These are phyloP conservation scores for Aspidapion aeneum DNA, from an alignment of 2,888 invertebrate species.

Conservation along the genomic window DNA sequence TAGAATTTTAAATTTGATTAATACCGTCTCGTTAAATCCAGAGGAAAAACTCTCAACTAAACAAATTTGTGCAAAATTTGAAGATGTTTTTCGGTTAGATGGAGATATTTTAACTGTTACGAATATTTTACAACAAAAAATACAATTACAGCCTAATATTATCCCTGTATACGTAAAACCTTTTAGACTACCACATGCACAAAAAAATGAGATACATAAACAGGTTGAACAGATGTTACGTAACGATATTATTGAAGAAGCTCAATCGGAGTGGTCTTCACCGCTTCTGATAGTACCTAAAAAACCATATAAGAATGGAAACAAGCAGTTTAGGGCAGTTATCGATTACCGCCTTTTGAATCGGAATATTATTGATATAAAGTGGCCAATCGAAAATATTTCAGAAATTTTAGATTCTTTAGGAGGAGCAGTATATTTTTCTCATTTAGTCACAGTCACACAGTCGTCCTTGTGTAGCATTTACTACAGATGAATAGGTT, in stretches of 20 bases:
- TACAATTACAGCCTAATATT: slow-evolving; percentile 19
- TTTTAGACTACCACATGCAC: slow-evolving; percentile 27
- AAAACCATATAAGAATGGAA: slow-evolving; percentile 22
- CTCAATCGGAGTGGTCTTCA: slow-evolving; percentile 25
- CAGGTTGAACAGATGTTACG: slow-evolving; percentile 27
- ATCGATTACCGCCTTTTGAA: slow-evolving; percentile 25
- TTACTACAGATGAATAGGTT: slow-evolving; percentile 30
- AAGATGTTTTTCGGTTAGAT: slow-evolving; percentile 25
- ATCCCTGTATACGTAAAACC: slow-evolving; percentile 27
- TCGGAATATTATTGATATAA: slow-evolving; percentile 14
- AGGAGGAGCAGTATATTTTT: slow-evolving; percentile 30
- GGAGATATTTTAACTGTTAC: slow-evolving; percentile 26
- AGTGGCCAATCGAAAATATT: slow-evolving; percentile 27
- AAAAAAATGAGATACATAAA: slow-evolving; percentile 27
- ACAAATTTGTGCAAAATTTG: slow-evolving; percentile 24
- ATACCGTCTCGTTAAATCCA: slow-evolving; percentile 18
- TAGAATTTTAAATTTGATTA: slow-evolving; percentile 22
- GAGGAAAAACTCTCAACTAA: slow-evolving; percentile 17
- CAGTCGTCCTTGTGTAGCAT: slow-evolving; percentile 29
- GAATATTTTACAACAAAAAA: slow-evolving; percentile 28
- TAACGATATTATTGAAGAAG: slow-evolving; percentile 28
- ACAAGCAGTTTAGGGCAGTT: slow-evolving; percentile 24
- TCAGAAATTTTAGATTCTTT: slow-evolving; percentile 33
- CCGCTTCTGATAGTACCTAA: slow-evolving; percentile 27
- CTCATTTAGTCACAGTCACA: slow-evolving; percentile 27